Evolutionary conservation across 2,797 vertebrate species (phyloP).

Genomic region (Gambusia yucatana): DNA sequence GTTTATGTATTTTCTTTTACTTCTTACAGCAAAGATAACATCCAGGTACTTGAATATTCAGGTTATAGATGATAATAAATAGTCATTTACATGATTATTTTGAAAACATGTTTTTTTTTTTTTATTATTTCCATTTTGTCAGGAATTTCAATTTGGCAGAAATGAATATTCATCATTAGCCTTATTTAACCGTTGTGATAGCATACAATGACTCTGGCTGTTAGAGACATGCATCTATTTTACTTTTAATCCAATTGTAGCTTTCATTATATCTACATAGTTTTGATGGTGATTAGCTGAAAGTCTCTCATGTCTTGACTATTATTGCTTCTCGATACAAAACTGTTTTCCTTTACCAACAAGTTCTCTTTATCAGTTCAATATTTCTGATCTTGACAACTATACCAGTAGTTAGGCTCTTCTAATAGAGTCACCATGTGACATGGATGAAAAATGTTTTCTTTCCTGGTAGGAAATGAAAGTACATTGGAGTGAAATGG

Average conservation of each 20-base stretch:
- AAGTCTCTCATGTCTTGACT: neutral
- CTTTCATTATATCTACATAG: neutral
- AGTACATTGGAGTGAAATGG: neutral
- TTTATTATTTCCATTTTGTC: slow-evolving; percentile 35
- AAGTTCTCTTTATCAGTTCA: neutral
- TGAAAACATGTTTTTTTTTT: slow-evolving; percentile 11
- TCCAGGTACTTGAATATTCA: neutral
- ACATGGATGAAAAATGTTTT: neutral
- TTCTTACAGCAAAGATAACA: neutral
- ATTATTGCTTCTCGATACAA: neutral
- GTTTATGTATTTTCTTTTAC: slow-evolving; percentile 5
- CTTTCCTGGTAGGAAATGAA: neutral
- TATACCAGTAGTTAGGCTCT: neutral
- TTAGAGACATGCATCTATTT: neutral
- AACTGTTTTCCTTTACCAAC: neutral
- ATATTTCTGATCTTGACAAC: neutral
- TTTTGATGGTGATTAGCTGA: neutral
- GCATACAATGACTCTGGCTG: slow-evolving; percentile 38
- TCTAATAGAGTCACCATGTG: neutral
- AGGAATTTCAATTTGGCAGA: slow-evolving; percentile 52
- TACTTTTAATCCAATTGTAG: neutral
- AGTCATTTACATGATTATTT: slow-evolving; percentile 30
- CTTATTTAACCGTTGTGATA: slow-evolving; percentile 32
- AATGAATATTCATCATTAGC: slow-evolving; percentile 33
- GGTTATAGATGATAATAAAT: neutral